A percentile compares a stretch with the other conserved stretches of the same genome.
Evolutionary conservation across 2,113 vertebrate species (phyloP).

Genomic region (Pachycephala philippinensis): DNA sequence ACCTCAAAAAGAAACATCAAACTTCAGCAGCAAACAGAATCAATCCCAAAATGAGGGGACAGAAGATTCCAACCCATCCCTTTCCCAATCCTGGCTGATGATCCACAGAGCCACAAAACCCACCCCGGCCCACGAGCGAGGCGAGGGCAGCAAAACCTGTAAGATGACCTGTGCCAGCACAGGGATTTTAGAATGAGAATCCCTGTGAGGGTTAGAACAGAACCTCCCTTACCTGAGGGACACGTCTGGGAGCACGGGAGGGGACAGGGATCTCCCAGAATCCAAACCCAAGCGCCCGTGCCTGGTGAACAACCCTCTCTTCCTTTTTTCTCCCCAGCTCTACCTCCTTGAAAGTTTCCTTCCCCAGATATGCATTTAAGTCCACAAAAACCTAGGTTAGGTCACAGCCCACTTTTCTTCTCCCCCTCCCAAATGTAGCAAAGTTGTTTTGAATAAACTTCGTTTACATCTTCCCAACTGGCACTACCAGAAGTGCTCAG

Average conservation of each 20-base stretch:
- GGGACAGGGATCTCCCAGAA: neutral
- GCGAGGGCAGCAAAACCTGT: neutral
- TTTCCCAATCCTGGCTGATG: no score
- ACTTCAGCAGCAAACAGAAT: neutral
- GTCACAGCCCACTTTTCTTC: neutral
- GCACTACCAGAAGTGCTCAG: slow-evolving; percentile 11
- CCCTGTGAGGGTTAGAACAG: neutral
- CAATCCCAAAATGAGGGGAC: fast-evolving
- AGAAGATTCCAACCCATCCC: neutral
- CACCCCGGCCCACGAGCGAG: fast-evolving
- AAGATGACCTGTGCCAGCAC: neutral
- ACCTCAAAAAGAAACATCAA: neutral
- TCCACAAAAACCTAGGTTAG: slow-evolving; percentile 8
- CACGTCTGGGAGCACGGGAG: neutral
- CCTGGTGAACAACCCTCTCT: neutral
- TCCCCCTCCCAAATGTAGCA: neutral
- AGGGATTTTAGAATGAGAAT: neutral
- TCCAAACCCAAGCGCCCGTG: fast-evolving
- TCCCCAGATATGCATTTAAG: neutral
- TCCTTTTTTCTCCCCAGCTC: neutral
- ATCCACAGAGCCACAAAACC: neutral
- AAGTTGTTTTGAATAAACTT: slow-evolving; percentile 45
- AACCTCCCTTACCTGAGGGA: neutral
- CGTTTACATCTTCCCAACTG: slow-evolving; percentile 36
- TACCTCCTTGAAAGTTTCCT: neutral